A percentile compares a stretch with the other conserved stretches of the same genome.
Evolutionary conservation across 2,797 vertebrate species (phyloP).

Genomic region (Lagothrix lagotricha): DNA sequence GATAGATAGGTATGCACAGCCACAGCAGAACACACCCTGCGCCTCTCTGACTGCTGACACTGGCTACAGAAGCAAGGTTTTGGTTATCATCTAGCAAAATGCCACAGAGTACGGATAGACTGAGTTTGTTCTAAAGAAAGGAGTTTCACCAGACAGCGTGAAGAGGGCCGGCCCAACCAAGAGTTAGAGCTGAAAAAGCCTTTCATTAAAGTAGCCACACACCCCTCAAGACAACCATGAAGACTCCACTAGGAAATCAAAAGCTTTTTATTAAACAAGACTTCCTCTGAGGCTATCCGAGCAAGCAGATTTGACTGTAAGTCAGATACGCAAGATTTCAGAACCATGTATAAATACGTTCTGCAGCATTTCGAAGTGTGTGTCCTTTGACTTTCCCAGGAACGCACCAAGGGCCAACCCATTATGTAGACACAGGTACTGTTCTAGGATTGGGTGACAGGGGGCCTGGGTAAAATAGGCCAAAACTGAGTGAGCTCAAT

Average conservation of each 20-base stretch:
- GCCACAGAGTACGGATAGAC: not conserved
- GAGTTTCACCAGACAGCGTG: not conserved
- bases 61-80: not conserved
- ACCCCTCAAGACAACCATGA: not conserved
- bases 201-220: conserved; percentile 51
- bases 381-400: conserved; percentile 53
- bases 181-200: conserved; percentile 34
- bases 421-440: not conserved
- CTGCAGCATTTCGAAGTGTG: conserved; percentile 25
- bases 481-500: not conserved
- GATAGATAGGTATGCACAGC: too few relatives aligned
- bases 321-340: conserved; percentile 41
- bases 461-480: conserved; percentile 21
- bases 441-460: not conserved
- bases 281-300: conserved; percentile 55
- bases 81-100: not conserved
- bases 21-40: not conserved
- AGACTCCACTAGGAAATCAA: conserved; percentile 56
- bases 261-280: conserved; percentile 54
- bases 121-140: not conserved
- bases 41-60: not conserved
- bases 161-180: not conserved
- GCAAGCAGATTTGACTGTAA: conserved; percentile 1
- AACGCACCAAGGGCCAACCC: not conserved
- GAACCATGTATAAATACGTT: not conserved